Evolutionary conservation across 1,140 invertebrate genomes (phyloP), one percentile per base, ranked within the genome.

Genomic region (Drosophila pseudoobscura): DNA sequence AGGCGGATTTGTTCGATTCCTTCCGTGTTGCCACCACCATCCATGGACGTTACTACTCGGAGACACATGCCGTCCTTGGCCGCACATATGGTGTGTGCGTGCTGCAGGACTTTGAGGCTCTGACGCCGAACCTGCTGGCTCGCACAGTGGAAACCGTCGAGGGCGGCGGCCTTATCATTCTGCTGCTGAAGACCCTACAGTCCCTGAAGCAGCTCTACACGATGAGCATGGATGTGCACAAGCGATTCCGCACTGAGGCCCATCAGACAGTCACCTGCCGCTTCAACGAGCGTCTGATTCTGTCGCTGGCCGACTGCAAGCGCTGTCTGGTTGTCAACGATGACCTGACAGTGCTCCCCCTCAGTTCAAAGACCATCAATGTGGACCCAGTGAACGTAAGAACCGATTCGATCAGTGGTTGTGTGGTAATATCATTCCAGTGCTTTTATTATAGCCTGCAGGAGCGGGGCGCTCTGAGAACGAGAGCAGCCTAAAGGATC

Each of bases 221-320:
- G 3, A 96, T 99, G 94, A 95, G 95, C 66, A 99, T 99, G 99
- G 99, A 99, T 94, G 98, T 99, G 9, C 99, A 99, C 94, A 95
- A 97, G 75, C 94, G 98, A 79, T 98, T 95, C 75, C 94, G 98
- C 72, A 99, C 99, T 11, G 98, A 99, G 93, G 95, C 98, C 8
- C 97, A 99, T 92, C 94, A 96, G 78, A 95, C 98, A 91, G 94
- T 99, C 50, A 95, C 98, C 6, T 96, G 97, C 58, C 93, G 99
- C 75, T 99, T 99, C 91, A 99, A 99, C 93, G 98, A 99, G 93
- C 95, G 97, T 49, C 99, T 99, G 91, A 94, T 99, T 13, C 92
- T 99, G 0, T 99, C 98, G 0, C 92, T 99, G 68, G 94, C 97
- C 0, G 96, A 96, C 2, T 99, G 98, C 91, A 92, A 95, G 64